Percentiles rank a stretch among this genome's conserved stretches.
Evolutionary conservation across 1,140 invertebrate genomes (phyloP).

Genomic region (Solenopsis fugax): DNA sequence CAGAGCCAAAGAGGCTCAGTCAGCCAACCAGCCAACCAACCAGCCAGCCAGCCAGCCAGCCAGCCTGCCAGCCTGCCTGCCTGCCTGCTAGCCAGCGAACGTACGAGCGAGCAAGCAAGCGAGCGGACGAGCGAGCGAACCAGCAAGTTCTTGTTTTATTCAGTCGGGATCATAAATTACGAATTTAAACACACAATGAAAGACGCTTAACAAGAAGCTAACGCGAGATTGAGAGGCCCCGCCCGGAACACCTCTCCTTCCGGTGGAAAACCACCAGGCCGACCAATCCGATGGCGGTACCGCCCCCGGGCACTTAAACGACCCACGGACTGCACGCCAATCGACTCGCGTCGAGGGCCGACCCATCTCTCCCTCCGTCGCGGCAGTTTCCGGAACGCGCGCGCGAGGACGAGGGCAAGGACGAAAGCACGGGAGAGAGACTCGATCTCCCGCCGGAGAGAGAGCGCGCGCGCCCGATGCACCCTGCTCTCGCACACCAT

Average conservation of each 20-base stretch:
- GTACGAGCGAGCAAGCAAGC: constrained; percentile 46
- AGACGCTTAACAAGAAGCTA: constrained; percentile 88
- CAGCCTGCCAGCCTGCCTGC: constrained; percentile 60
- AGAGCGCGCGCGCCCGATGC: constrained; percentile 67
- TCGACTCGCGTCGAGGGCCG: constrained; percentile 56
- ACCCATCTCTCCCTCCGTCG: constrained; percentile 55
- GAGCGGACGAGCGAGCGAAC: constrained; percentile 66
- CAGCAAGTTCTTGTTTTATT: constrained; percentile 86
- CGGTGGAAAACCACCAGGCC: constrained; percentile 72
- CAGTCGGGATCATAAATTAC: constrained; percentile 87
- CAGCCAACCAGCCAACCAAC: constrained; percentile 69
- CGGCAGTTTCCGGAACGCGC: constrained; percentile 41
- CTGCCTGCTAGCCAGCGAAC: constrained; percentile 64
- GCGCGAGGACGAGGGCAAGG: constrained; percentile 60
- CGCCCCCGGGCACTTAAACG: constrained; percentile 60
- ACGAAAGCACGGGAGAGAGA: constrained; percentile 65
- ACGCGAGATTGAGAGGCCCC: constrained; percentile 87
- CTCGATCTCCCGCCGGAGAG: constrained; percentile 62
- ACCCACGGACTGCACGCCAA: constrained; percentile 67
- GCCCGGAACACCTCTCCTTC: constrained; percentile 79
- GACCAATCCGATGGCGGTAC: constrained; percentile 78
- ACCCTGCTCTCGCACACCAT: constrained; percentile 71
- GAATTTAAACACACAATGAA: constrained; percentile 88
- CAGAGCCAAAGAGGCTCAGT: constrained; percentile 59
- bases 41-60: constrained; percentile 64